phyloP scores from a whole-genome alignment of 2,113 vertebrate genomes.

The Tylochromis polylepis region DNA sequence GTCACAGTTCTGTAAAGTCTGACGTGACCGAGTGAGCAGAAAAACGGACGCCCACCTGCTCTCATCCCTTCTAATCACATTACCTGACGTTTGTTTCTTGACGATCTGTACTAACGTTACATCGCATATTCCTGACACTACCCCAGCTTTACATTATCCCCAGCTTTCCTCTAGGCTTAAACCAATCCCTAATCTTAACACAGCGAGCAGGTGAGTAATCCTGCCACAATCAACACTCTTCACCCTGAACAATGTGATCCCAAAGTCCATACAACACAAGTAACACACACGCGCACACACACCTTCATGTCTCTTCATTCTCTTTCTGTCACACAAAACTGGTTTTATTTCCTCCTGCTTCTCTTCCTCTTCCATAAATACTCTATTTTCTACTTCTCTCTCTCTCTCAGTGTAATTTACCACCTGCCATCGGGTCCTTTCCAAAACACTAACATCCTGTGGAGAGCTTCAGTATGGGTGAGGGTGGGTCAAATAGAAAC shows the following conservation, averaged over 20 bases:
- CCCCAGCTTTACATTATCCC: background rate
- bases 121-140: background rate
- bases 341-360: constrained; percentile 28
- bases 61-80: background rate
- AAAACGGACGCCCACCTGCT: background rate
- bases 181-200: background rate
- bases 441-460: constrained; percentile 30
- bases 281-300: background rate
- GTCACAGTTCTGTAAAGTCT: background rate
- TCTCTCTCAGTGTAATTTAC: constrained; percentile 43
- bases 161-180: background rate
- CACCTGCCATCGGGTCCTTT: constrained; percentile 56
- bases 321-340: constrained; percentile 23
- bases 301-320: background rate
- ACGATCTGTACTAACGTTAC: background rate
- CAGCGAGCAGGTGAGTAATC: background rate
- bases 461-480: background rate
- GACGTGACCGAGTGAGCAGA: background rate
- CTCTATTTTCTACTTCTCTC: background rate
- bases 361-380: constrained; percentile 10
- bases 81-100: background rate
- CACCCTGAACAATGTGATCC: background rate
- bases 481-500: background rate
- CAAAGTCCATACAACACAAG: background rate
- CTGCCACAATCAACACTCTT: no score